A percentile compares a stretch with the other conserved stretches of the same genome.
Conservation (phyloP, 2,888 invertebrate genomes). For the Strigamia crassipes region DNA sequence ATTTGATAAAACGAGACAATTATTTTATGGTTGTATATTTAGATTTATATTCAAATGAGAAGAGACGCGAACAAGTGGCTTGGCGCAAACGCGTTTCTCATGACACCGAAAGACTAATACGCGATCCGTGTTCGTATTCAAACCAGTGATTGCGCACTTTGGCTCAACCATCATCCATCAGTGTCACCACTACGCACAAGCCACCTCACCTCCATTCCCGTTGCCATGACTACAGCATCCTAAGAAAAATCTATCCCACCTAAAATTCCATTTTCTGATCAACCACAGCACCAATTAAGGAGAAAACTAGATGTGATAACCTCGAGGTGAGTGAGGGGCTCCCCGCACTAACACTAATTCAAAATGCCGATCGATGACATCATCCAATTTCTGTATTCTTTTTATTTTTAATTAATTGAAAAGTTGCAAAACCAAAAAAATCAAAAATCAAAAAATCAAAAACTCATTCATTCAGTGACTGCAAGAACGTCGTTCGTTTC, state of each 20-base stretch:
- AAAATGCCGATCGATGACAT: no score
- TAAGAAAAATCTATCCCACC: neutral
- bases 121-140: constrained; percentile 25
- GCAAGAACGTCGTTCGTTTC: no score
- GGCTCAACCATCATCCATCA: constrained; percentile 34
- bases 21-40: no score
- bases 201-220: neutral
- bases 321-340: neutral
- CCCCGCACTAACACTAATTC: no score
- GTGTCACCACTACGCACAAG: constrained; percentile 5
- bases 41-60: neutral
- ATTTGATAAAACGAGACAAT: no score
- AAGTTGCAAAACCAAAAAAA: no score
- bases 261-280: neutral
- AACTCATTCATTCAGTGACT: no score
- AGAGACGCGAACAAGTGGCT: constrained; percentile 1
- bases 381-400: no score
- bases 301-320: neutral
- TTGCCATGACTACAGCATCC: constrained; percentile 8
- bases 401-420: no score
- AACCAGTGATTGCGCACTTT: constrained; percentile 31
- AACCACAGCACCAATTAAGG: neutral
- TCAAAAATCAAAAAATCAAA: no score
- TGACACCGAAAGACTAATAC: constrained; percentile 7
- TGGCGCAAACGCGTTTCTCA: neutral